phyloP scores from a whole-genome alignment of 2,113 vertebrate genomes.

The Rutilus rutilus region DNA sequence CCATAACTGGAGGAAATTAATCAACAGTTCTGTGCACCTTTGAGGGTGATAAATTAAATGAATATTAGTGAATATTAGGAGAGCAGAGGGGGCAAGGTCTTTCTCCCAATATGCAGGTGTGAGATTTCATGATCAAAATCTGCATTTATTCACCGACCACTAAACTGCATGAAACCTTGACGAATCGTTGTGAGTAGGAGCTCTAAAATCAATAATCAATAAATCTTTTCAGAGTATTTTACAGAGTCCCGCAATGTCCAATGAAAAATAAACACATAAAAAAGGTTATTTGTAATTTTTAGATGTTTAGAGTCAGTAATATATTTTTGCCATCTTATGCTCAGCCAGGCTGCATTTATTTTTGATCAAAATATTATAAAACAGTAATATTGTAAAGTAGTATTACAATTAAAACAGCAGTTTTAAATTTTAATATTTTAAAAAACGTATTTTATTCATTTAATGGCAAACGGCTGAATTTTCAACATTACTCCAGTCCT shows the following conservation, averaged over 20 bases:
- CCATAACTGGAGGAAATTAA: slow-evolving; percentile 52
- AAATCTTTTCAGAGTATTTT: background rate
- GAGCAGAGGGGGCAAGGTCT: slow-evolving; percentile 3
- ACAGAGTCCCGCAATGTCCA: background rate
- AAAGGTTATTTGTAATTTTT: background rate
- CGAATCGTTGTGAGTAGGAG: background rate
- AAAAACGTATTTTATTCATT: background rate
- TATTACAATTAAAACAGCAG: background rate
- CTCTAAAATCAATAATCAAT: background rate
- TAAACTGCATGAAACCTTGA: background rate
- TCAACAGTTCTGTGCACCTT: slow-evolving; percentile 39
- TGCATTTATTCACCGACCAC: background rate
- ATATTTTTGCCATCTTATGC: background rate
- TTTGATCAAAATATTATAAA: background rate
- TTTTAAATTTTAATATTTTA: background rate
- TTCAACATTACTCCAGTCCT: too few relatives aligned
- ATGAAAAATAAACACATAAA: background rate
- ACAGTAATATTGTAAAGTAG: too few relatives aligned
- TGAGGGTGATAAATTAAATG: slow-evolving; percentile 47
- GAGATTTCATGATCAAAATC: slow-evolving; percentile 6
- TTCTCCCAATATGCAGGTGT: background rate
- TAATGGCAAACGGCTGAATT: too few relatives aligned
- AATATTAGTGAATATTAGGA: slow-evolving; percentile 37
- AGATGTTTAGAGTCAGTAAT: background rate
- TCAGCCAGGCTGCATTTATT: background rate